Conservation (phyloP, 2,888 invertebrate species). For the Litoditis marina region DNA sequence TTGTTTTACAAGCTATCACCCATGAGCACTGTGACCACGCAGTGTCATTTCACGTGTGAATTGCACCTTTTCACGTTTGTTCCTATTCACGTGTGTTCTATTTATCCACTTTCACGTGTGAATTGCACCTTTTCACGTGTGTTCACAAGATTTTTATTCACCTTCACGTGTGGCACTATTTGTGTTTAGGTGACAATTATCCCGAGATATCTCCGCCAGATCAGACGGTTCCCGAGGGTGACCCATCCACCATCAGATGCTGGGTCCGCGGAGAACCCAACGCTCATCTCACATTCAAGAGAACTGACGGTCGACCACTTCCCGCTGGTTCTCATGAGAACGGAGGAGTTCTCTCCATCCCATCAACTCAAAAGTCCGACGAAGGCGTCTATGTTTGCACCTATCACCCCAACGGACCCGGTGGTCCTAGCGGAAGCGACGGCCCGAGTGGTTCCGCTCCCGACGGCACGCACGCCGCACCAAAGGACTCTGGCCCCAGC, state of each 20-base stretch:
- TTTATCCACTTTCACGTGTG: no score
- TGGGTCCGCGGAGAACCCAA: slow-evolving; percentile 51
- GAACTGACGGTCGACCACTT: slow-evolving; percentile 46
- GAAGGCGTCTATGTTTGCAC: slow-evolving; percentile 42
- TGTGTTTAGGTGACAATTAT: no score
- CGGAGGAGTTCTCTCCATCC: slow-evolving; percentile 40
- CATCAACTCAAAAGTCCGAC: slow-evolving; percentile 32
- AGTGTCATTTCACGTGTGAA: no score
- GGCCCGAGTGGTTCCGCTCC: neutral
- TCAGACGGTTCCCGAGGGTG: slow-evolving; percentile 64
- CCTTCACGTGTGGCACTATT: no score
- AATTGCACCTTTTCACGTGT: no score
- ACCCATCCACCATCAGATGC: slow-evolving; percentile 68
- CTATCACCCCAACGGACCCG: slow-evolving; percentile 33
- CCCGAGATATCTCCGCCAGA: slow-evolving; percentile 69
- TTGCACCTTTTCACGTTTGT: no score
- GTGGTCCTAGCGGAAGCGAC: no score
- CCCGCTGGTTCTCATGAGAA: slow-evolving; percentile 52
- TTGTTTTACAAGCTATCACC: no score
- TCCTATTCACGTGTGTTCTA: no score
- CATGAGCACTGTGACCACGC: no score
- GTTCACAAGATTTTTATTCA: no score
- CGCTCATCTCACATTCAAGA: slow-evolving; percentile 46
- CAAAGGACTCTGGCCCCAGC: slow-evolving; percentile 24
- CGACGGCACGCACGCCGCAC: no score